Evolutionary conservation across 53 echinoderm and acorn worm species (phyloP), one percentile per base, ranked within the genome.

Genomic region (Arbacia lixula): DNA sequence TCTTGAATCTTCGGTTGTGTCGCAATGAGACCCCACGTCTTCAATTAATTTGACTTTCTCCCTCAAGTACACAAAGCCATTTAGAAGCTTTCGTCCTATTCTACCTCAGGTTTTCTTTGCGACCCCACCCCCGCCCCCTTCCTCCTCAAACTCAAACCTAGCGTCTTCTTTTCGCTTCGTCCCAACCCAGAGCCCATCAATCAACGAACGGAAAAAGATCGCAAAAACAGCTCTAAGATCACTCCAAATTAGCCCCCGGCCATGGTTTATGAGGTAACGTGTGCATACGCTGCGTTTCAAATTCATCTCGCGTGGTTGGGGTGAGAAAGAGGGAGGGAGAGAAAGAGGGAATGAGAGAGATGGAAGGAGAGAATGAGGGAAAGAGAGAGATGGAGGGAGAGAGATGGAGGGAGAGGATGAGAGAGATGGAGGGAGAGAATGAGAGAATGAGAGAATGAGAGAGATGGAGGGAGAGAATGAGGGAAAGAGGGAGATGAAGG

Each of bases 181-280:
- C 53, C 74, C 46, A 30, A 34, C 74, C 53, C n/a, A n/a, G 34
- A 74, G 53, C 74, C 74, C 74, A 74, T 74, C 74, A 74, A 74
- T 74, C 74, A 74, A 74, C 51, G 24, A 17, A 46, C 74, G 74
- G 74, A 74, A 74, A 74, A 74, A 74, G 74, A 74, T 74, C 74
- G 74, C 74, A 74, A 74, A 74, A 74, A 52, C 74, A 74, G 74
- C 74, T 52, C 53, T 53, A 30, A 74, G 74, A 74, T 74, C 74
- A 74, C 53, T 74, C 53, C 30, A 74, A 74, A 74, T 74, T 74
- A 74, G 74, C 74, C 74, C 74, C 74, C 17, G 74, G 74, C 52
- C 52, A 53, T 42, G 36, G 51, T 74, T 74, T 74, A 74, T 74
- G 74, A 74, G 74, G 74, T 74, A 74, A 74, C 53, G 74, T 74